A percentile compares a stretch with the other conserved stretches of the same genome.
Evolutionary conservation across 92 coral and sea anemone genomes (phyloP).

Genomic region (Epizoanthus illoricatus): DNA sequence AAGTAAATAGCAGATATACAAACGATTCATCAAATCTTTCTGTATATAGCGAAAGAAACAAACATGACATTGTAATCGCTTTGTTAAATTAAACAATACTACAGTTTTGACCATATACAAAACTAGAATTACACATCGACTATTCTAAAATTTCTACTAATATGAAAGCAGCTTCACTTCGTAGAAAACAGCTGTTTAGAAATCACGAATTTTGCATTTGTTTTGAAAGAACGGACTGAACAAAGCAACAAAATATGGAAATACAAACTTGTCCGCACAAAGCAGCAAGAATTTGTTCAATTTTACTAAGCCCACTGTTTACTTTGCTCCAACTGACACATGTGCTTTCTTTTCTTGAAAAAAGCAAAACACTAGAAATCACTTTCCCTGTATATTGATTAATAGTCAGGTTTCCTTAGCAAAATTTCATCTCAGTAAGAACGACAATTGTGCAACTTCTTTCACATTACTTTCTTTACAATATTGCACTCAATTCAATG

Average conservation of each 20-base stretch:
- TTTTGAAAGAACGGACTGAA: neutral
- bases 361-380: neutral
- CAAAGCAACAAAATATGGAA: neutral
- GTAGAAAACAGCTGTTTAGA: no score
- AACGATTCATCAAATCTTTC: neutral
- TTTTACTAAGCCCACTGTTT: constrained; percentile 3
- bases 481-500: constrained; percentile 23
- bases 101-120: neutral
- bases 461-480: neutral
- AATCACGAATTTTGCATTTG: neutral
- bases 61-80: constrained; percentile 17
- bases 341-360: neutral
- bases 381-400: constrained; percentile 9
- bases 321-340: constrained; percentile 4
- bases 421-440: constrained; percentile 31
- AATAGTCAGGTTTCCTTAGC: constrained; percentile 30
- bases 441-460: constrained; percentile 29
- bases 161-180: neutral
- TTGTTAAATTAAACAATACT: constrained; percentile 26
- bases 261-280: neutral
- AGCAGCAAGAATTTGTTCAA: neutral
- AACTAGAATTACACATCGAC: neutral
- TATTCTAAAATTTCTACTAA: neutral
- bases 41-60: constrained; percentile 8
- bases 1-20: neutral